Evolutionary conservation across 2,888 invertebrate genomes (phyloP).

Genomic region (Biston stratarius): DNA sequence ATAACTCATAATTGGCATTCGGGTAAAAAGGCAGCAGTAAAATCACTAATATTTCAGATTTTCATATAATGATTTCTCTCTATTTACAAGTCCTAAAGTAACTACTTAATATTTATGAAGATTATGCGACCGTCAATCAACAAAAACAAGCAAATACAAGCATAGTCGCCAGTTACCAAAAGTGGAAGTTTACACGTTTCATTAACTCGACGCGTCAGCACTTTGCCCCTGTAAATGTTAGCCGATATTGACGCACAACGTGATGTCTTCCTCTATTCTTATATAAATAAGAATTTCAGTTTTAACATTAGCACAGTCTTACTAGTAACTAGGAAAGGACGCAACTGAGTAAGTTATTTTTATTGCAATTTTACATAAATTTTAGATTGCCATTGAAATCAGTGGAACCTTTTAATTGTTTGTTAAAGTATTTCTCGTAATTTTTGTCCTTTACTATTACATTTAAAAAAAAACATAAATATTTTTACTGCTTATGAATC

Average conservation of each 20-base stretch:
- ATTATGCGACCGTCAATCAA: background rate
- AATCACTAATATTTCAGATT: background rate
- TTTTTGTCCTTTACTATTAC: too few relatives aligned
- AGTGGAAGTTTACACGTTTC: constrained; percentile 57
- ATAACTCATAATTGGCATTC: too few relatives aligned
- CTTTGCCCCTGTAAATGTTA: constrained; percentile 44
- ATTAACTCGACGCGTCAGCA: constrained; percentile 59
- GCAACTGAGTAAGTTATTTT: constrained; percentile 54
- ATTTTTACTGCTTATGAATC: too few relatives aligned
- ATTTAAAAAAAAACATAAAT: too few relatives aligned
- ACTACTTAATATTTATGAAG: background rate
- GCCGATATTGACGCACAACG: constrained; percentile 41
- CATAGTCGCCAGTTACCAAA: constrained; percentile 11
- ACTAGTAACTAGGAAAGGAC: constrained; percentile 47
- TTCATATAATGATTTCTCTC: background rate
- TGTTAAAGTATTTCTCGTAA: too few relatives aligned
- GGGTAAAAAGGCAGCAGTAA: too few relatives aligned
- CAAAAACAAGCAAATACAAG: background rate
- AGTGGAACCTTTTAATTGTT: too few relatives aligned
- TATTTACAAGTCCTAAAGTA: background rate
- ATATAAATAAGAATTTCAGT: constrained; percentile 68
- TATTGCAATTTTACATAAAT: constrained; percentile 19
- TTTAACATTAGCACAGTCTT: constrained; percentile 58
- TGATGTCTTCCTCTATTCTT: constrained; percentile 58
- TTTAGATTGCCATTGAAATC: too few relatives aligned